Evolutionary conservation across 2,888 invertebrate genomes (phyloP), one percentile per base, ranked within the genome.

Genomic region (Dynastes hyllus): DNA sequence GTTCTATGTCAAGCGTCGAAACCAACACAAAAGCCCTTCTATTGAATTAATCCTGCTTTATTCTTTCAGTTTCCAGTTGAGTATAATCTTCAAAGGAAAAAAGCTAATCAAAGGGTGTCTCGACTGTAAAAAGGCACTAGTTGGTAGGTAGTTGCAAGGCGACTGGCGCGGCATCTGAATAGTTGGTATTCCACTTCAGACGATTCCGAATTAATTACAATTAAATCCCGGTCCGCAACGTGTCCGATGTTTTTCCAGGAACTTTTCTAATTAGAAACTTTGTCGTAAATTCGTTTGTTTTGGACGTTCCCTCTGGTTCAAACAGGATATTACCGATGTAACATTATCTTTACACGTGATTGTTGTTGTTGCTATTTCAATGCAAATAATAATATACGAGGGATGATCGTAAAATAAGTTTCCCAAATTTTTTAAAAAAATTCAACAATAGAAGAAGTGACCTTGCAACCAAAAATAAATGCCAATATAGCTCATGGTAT

Each of bases 221-320:
- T 77, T 77, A 77, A 77, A 77, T 67, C 67, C 37, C 55, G 53
- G 51, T 67, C 40, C 77, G 22, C 55, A 67, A 55, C 77, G 69
- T 67, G 45, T 77, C 67, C 45, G 58, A 37, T 66, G 77, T 75
- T 58, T 69, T 69, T 55, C 77, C 69, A 40, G 67, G 67, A 77
- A 77, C 67, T 77, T 77, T 77, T 77, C 77, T 77, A 77, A 77
- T 77, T 77, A 77, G 55, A 77, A 77, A 77, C 67, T 77, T 77
- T 67, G n/a, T 40, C 16, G 16, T 22, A 22, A 58, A 58, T 58
- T 58, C 22, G 55, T 58, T 22, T 22, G 22, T 4, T 27, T 58
- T 58, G 55, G 22, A 58, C 22, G 55, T 58, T 58, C 8, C 22
- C 1, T 22, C 5, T 5, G 22, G 6, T 58, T 58, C 55, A 58